Conservation (phyloP, 2,888 invertebrate genomes). For the Anticlea derivata region DNA sequence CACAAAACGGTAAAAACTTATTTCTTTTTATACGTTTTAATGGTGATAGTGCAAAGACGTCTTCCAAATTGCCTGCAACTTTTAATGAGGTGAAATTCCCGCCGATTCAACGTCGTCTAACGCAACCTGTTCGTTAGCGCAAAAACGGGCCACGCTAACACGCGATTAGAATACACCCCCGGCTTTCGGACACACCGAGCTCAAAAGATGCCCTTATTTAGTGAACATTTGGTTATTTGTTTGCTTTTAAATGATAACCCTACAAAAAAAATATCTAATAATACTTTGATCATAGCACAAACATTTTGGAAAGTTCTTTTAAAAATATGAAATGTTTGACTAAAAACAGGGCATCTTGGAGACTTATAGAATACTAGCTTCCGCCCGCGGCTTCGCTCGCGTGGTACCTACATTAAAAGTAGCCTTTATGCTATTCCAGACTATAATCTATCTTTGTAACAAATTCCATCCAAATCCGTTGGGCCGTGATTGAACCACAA, state of each 20-base stretch:
- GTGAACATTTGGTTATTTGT: background rate
- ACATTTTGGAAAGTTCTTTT: no score
- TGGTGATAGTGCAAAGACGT: slow-evolving; percentile 69
- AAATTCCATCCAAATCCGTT: no score
- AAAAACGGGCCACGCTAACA: slow-evolving; percentile 82
- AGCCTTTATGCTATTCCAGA: no score
- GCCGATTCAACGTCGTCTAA: slow-evolving; percentile 74
- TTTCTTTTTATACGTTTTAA: slow-evolving; percentile 26
- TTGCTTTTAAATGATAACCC: no score
- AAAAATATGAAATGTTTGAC: no score
- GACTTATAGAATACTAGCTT: no score
- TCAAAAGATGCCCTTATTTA: slow-evolving; percentile 19
- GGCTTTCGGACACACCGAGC: slow-evolving; percentile 56
- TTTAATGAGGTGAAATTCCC: slow-evolving; percentile 84
- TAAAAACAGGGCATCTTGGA: background rate
- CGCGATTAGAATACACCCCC: slow-evolving; percentile 82
- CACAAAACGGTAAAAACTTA: slow-evolving; percentile 16
- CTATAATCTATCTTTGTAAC: no score
- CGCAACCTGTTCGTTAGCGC: slow-evolving; percentile 83
- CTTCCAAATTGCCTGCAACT: slow-evolving; percentile 80
- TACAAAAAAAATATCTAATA: no score
- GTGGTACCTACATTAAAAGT: no score
- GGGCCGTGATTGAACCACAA: no score
- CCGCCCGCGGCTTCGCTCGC: no score
- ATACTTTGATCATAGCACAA: no score